Evolutionary conservation across 2,113 vertebrate genomes (phyloP), one percentile per base, ranked within the genome.

Genomic region (Upupa epops): DNA sequence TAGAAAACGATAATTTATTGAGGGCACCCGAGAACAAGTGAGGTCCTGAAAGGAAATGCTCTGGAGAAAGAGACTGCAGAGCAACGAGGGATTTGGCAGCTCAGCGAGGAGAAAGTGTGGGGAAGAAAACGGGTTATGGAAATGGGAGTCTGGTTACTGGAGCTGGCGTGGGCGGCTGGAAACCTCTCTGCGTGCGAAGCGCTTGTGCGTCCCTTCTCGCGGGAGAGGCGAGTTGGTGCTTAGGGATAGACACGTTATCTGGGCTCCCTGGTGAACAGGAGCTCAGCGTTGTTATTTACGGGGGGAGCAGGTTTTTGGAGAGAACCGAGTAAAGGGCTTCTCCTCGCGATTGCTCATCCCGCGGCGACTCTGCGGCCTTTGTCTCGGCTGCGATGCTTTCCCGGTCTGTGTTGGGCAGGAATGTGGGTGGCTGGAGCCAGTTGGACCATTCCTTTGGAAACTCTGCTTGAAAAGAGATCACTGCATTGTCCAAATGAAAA

Each of bases 141-240:
- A 95, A 96, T 95, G 37, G 82, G 60, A 94, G 74, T 94, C 92
- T 94, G 89, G 94, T 94, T 96, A 86, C 83, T 83, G 89, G 83
- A 92, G 85, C 81, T 94, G 77, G 85, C 86, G 92, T 95, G 92
- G 95, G 94, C 92, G 93, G 89, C 68, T 95, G 88, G 92, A 96
- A 96, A 89, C 92, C 80, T 92, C 95, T 96, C 94, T 95, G 92
- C 94, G 94, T 94, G 94, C 92, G 93, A 91, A 95, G 90, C 55
- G 52, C 80, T 85, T 89, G 88, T 91, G 80, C 75, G 68, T 74
- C 68, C 75, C 31, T 92, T 88, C 90, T 91, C 72, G 83, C 80
- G 72, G 74, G 61, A 86, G 94, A 89, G 29, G 84, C 92, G 42
- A 32, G 71, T 88, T 91, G 92, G 77, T 94, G 92, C 95, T 94